Percentiles rank a stretch among this genome's conserved stretches.
Conservation (phyloP, 2,797 vertebrate genomes). For the Parambassis ranga region DNA sequence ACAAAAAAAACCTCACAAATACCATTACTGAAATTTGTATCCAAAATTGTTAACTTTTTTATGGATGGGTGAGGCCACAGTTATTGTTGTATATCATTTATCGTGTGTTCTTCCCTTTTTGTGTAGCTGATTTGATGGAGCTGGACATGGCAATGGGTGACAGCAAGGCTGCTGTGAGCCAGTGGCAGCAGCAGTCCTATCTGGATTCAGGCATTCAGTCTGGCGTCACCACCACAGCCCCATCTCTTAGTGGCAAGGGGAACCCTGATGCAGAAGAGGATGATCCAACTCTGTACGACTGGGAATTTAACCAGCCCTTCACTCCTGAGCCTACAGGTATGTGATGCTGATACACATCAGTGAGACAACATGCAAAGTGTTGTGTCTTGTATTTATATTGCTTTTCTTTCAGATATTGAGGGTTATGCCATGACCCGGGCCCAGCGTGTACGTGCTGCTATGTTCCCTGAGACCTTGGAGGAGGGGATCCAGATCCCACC, state of each 20-base stretch:
- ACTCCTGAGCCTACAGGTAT: constrained; percentile 93
- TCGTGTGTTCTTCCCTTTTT: background rate
- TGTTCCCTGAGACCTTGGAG: constrained; percentile 98
- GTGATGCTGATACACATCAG: background rate
- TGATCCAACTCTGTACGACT: constrained; percentile 93
- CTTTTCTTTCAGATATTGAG: constrained; percentile 86
- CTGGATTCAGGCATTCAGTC: constrained; percentile 99
- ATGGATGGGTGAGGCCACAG: no score
- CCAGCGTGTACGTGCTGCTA: constrained; percentile 95
- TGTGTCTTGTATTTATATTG: constrained; percentile 11
- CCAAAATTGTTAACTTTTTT: no score
- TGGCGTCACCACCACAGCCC: constrained; percentile 95
- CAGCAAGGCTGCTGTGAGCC: constrained; percentile 94
- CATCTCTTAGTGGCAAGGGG: constrained; percentile 97
- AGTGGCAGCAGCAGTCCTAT: constrained; percentile 98
- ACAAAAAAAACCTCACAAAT: no score
- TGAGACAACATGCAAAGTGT: background rate
- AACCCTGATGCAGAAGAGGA: constrained; percentile 98
- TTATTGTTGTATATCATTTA: background rate
- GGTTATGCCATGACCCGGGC: constrained; percentile 98
- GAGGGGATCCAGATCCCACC: constrained; percentile 97
- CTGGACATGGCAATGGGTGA: constrained; percentile 99
- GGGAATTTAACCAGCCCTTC: constrained; percentile 97
- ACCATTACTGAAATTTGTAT: background rate
- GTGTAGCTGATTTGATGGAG: constrained; percentile 97